Percentiles rank a stretch among this genome's conserved stretches.
Conservation (phyloP, 2,888 invertebrate species). For the Temnothorax unifasciatus region DNA sequence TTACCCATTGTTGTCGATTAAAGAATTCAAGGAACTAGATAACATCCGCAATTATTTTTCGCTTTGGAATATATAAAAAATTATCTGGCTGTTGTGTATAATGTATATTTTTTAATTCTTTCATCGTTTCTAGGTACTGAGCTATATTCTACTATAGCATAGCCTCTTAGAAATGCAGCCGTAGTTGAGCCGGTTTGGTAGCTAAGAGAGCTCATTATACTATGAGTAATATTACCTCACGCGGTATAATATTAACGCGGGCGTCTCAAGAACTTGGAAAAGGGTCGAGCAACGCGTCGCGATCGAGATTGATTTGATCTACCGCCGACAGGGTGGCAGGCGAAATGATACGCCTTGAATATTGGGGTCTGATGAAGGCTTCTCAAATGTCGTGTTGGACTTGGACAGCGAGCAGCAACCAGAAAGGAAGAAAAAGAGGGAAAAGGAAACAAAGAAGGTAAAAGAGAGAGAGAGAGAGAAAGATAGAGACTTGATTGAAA, state of each 20-base stretch:
- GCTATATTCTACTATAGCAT: constrained; percentile 2
- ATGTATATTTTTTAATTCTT: not conserved
- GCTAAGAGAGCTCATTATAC: constrained; percentile 31
- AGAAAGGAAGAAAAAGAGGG: constrained; percentile 22
- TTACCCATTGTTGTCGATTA: not conserved
- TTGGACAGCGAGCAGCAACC: constrained; percentile 31
- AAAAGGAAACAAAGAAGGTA: constrained; percentile 8
- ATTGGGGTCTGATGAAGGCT: constrained; percentile 71
- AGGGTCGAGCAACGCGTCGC: constrained; percentile 49
- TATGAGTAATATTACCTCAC: constrained; percentile 54
- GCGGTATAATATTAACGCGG: constrained; percentile 48
- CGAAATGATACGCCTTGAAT: constrained; percentile 51
- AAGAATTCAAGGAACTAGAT: not conserved
- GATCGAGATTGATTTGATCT: constrained; percentile 66
- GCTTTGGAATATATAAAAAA: not conserved
- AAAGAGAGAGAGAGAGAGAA: not conserved
- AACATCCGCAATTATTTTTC: not conserved
- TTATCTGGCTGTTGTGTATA: not conserved
- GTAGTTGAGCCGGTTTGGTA: constrained; percentile 6
- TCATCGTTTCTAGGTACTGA: constrained; percentile 12
- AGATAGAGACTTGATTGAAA: constrained; percentile 63
- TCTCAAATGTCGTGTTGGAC: constrained; percentile 72
- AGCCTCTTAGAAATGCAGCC: constrained; percentile 1
- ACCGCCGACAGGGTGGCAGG: constrained; percentile 59
- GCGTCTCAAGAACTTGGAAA: constrained; percentile 51